These are phyloP conservation scores for Galaxea fascicularis DNA, from an alignment of 92 coral and sea anemone species.

Conservation along the genomic window DNA sequence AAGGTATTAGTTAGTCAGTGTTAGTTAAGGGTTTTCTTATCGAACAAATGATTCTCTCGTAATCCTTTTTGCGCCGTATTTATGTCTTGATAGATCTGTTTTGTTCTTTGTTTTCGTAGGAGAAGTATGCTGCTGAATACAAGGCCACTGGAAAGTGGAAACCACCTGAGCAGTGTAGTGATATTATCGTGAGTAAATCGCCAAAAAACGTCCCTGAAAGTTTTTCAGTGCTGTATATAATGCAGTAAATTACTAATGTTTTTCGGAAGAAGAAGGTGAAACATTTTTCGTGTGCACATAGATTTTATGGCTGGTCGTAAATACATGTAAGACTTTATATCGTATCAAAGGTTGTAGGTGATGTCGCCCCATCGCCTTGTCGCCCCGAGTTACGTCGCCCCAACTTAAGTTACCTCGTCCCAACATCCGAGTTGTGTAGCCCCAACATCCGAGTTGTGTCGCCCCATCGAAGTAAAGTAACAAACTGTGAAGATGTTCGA, in stretches of 20 bases:
- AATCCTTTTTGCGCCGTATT: too few relatives aligned
- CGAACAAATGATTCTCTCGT: not conserved
- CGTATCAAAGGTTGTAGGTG: too few relatives aligned
- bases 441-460: too few relatives aligned
- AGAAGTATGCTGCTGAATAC: slow-evolving; percentile 45
- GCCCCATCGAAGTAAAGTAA: too few relatives aligned
- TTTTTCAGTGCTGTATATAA: not conserved
- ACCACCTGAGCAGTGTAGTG: slow-evolving; percentile 73
- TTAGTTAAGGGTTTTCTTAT: not conserved
- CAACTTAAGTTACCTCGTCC: too few relatives aligned
- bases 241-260: not conserved
- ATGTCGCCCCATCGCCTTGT: too few relatives aligned
- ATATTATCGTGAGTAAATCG: slow-evolving; percentile 66
- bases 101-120: not conserved
- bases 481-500: too few relatives aligned
- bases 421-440: too few relatives aligned
- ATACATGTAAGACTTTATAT: too few relatives aligned
- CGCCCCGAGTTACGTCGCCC: too few relatives aligned
- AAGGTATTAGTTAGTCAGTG: slow-evolving; percentile 47
- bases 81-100: not conserved
- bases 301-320: too few relatives aligned
- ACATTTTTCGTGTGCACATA: too few relatives aligned
- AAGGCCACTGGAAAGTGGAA: slow-evolving; percentile 35
- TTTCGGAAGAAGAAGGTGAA: not conserved
- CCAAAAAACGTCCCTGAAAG: not conserved